These are phyloP conservation scores for Trachymyrmex septentrionalis DNA, from an alignment of 1,140 invertebrate species.

Conservation along the genomic window DNA sequence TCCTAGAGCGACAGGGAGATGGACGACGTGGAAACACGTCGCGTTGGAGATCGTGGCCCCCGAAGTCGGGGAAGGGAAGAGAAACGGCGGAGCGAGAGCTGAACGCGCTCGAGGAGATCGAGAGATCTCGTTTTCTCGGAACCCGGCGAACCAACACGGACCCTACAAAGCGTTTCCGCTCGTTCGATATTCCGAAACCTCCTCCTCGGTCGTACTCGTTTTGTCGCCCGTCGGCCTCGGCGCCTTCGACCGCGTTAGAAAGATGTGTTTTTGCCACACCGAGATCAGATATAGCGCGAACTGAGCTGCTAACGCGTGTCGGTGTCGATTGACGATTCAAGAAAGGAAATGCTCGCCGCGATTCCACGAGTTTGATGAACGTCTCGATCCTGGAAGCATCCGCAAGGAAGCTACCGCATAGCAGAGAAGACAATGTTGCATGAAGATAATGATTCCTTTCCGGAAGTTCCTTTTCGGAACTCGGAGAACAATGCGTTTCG, in stretches of 20 bases:
- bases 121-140: slow-evolving; percentile 80
- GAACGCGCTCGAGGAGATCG: slow-evolving; percentile 66
- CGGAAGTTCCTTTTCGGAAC: not conserved
- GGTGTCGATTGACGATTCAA: slow-evolving; percentile 74
- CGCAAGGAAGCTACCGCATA: slow-evolving; percentile 1
- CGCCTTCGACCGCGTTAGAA: slow-evolving; percentile 74
- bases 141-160: slow-evolving; percentile 70
- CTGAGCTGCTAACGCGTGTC: slow-evolving; percentile 71
- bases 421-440: not conserved
- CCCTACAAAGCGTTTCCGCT: slow-evolving; percentile 79
- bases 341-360: slow-evolving; percentile 69
- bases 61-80: slow-evolving; percentile 1
- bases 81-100: not conserved
- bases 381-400: slow-evolving; percentile 37
- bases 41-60: slow-evolving; percentile 44
- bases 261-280: slow-evolving; percentile 74
- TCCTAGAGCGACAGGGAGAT: slow-evolving; percentile 77
- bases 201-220: slow-evolving; percentile 76
- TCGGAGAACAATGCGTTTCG: not conserved
- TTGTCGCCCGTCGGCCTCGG: slow-evolving; percentile 66
- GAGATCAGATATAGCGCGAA: slow-evolving; percentile 60
- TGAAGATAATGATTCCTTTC: too few species aligned
- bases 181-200: slow-evolving; percentile 80
- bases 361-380: slow-evolving; percentile 52
- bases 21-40: slow-evolving; percentile 76